These are phyloP conservation scores for Trachelipus rathkii DNA, from an alignment of 1,140 invertebrate genomes.

Conservation along the genomic window DNA sequence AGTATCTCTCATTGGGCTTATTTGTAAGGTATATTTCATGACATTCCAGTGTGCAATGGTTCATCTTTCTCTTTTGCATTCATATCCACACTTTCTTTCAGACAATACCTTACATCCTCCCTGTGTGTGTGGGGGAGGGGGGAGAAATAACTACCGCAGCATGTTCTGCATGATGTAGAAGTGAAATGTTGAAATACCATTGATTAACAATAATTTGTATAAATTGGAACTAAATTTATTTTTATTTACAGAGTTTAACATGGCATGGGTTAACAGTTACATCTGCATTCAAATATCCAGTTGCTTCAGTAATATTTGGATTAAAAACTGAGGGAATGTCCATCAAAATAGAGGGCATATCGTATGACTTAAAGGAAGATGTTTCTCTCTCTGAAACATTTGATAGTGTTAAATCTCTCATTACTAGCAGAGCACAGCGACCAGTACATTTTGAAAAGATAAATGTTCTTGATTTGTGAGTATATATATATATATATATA, in stretches of 20 bases:
- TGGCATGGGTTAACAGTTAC: conserved; percentile 67
- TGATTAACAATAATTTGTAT: too few species aligned
- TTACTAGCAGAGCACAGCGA: conserved; percentile 5
- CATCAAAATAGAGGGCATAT: conserved; percentile 20
- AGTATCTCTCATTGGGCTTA: too few species aligned
- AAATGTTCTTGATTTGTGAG: conserved; percentile 23
- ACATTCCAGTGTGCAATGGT: too few species aligned
- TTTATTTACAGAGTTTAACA: conserved; percentile 48
- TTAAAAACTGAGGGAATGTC: conserved; percentile 59
- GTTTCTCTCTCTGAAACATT: conserved; percentile 13
- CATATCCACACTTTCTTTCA: too few species aligned
- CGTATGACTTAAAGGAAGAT: conserved; percentile 25
- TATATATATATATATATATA: not conserved
- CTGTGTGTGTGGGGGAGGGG: too few species aligned
- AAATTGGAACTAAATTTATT: too few species aligned
- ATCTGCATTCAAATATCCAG: conserved; percentile 70
- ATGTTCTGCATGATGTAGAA: too few species aligned
- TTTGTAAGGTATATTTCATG: too few species aligned
- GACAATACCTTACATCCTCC: too few species aligned
- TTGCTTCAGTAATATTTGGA: conserved; percentile 68
- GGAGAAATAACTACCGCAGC: too few species aligned
- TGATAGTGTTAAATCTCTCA: conserved; percentile 2
- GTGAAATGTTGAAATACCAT: too few species aligned
- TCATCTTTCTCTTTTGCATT: too few species aligned
- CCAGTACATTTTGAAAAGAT: conserved; percentile 23